A percentile compares a stretch with the other conserved stretches of the same genome.
Conservation (phyloP, 2,113 vertebrate species). For the Saguinus midas region DNA sequence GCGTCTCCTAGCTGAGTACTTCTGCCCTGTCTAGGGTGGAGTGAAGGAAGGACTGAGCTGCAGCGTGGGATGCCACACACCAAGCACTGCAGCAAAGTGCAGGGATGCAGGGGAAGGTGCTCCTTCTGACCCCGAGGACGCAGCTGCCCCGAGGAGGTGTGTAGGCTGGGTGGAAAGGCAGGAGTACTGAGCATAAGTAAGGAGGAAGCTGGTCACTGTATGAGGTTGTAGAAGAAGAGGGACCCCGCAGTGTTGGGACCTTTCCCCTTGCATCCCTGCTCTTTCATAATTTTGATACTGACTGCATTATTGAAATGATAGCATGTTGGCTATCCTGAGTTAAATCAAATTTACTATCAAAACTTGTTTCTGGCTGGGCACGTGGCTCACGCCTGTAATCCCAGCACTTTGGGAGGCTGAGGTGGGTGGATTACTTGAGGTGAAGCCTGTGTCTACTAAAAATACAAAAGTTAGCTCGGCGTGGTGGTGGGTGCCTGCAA, state of each 20-base stretch:
- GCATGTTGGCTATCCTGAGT: neutral
- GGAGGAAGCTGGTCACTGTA: neutral
- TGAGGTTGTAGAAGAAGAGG: neutral
- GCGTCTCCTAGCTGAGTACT: neutral
- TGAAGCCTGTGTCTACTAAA: no score
- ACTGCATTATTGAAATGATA: neutral
- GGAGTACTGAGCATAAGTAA: neutral
- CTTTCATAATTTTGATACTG: neutral
- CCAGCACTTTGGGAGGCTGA: no score
- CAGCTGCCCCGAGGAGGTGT: neutral
- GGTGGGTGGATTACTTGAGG: no score
- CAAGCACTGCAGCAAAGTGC: no score
- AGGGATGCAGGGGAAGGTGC: neutral
- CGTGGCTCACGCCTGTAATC: no score
- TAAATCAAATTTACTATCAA: neutral
- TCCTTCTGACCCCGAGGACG: neutral
- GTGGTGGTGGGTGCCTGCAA: no score
- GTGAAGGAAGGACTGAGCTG: neutral
- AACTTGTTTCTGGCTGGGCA: no score
- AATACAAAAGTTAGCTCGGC: no score
- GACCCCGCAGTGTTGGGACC: neutral
- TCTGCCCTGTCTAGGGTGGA: neutral
- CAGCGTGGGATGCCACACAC: rapidly evolving
- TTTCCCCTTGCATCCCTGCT: no score
- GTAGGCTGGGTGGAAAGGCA: neutral